Percentiles rank a stretch among this genome's conserved stretches.
Evolutionary conservation across 2,797 vertebrate species (phyloP).

Genomic region (Falco rusticolus): DNA sequence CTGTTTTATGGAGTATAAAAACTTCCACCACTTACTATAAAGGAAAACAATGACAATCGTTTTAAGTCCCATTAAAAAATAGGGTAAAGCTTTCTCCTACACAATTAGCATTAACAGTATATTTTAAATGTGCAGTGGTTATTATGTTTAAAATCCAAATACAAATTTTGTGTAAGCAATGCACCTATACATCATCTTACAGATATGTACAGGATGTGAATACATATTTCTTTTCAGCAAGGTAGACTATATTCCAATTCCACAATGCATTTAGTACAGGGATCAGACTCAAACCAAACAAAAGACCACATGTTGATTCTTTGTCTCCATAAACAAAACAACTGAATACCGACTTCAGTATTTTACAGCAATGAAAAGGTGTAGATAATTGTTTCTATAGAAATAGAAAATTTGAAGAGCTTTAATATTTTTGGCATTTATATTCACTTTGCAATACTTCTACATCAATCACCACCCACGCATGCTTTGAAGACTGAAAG

Average conservation of each 20-base stretch:
- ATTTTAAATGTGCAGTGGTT: background rate
- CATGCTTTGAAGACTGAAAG: constrained; percentile 47
- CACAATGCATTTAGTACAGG: background rate
- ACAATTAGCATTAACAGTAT: background rate
- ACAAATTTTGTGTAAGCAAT: background rate
- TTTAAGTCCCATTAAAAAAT: background rate
- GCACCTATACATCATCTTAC: background rate
- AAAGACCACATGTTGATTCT: background rate
- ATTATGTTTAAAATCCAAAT: background rate
- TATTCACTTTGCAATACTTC: constrained; percentile 15
- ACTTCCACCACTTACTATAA: background rate
- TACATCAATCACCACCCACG: constrained; percentile 57
- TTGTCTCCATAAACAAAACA: background rate
- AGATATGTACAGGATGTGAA: background rate
- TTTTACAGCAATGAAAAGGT: background rate
- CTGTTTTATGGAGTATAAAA: background rate
- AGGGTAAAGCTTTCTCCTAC: background rate
- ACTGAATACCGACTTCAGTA: background rate
- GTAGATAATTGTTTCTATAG: constrained; percentile 10
- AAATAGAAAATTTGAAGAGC: background rate
- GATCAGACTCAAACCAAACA: background rate
- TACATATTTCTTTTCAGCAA: background rate
- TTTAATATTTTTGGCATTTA: constrained; percentile 45
- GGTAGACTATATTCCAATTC: background rate
- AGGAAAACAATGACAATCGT: background rate